phyloP scores from a whole-genome alignment of 1,140 invertebrate genomes.

The Scaptomyza hsui region DNA sequence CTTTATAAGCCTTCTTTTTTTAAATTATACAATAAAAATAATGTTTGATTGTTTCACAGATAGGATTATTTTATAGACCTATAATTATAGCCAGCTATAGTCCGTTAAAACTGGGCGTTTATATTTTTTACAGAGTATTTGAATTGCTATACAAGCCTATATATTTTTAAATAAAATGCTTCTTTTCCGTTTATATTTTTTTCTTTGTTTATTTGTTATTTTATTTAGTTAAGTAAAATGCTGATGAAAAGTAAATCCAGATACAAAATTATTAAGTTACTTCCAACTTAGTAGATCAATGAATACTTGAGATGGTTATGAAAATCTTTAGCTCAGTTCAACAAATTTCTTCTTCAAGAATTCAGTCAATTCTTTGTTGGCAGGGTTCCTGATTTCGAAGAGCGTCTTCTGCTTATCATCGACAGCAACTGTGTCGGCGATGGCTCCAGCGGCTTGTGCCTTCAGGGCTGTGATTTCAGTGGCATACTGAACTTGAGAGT shows the following conservation, averaged over 20 bases:
- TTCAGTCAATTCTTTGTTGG: conserved; percentile 44
- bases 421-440: conserved; percentile 30
- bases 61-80: no score
- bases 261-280: background rate
- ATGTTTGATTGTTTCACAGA: no score
- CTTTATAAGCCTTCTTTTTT: no score
- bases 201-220: background rate
- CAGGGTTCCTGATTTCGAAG: conserved; percentile 55
- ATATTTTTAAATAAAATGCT: background rate
- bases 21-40: no score
- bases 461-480: conserved; percentile 51
- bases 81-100: no score
- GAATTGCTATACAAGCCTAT: background rate
- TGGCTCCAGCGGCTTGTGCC: conserved; percentile 41
- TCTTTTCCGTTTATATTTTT: background rate
- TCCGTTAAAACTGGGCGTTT: no score
- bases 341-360: conserved; percentile 57
- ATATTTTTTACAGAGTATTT: background rate
- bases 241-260: background rate
- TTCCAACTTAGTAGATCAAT: background rate
- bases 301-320: background rate
- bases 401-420: conserved; percentile 61
- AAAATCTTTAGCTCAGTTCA: conserved; percentile 39
- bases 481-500: conserved; percentile 22
- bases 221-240: conserved; percentile 9